Evolutionary conservation across 1,140 invertebrate species (phyloP), one percentile per base, ranked within the genome.

Genomic region (Drosophila hydei): DNA sequence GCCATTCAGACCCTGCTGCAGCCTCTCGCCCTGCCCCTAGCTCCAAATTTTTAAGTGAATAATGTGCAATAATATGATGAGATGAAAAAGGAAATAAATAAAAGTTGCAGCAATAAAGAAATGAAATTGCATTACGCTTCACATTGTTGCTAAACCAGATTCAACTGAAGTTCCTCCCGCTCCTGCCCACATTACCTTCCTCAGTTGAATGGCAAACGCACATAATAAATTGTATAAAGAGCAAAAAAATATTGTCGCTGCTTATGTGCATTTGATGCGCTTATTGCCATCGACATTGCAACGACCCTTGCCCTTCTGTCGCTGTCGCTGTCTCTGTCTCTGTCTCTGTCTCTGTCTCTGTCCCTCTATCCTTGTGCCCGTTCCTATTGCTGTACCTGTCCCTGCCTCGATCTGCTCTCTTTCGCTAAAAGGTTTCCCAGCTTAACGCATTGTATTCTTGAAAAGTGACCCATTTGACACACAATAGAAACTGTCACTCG

Each of bases 191-290:
- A 3, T 1, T 3, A 30, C 0, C 9, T 3, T 30, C 23, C 21
- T n/a, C 12, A 42, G 38, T 48, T 63, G 36, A 51, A 64, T 42
- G 38, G 68, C 27, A 56, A 64, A 56, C 25, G 61, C 51, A 56
- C 43, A 71, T 60, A 64, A 58, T 71, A 64, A 71, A 64, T 71
- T 64, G 51, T 50, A 33, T 56, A 56, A 51, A 64, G 50, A 50
- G 67, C 33, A 63, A 48, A 21, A 18, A 63, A 55, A 62, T 64
- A 50, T 64, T 71, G 52, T 42, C 38, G 30, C 67, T 70, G 67
- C 65, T 55, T 56, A 55, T 71, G 40, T 71, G 25, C 50, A 64
- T 63, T 71, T 58, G 67, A 33, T 58, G 48, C 14, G 68, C 60
- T 50, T 40, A 63, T 71, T 71, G 60, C 40, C 30, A 62, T 36